Evolutionary conservation across 2,888 invertebrate species (phyloP).

Genomic region (Rutpela maculata): DNA sequence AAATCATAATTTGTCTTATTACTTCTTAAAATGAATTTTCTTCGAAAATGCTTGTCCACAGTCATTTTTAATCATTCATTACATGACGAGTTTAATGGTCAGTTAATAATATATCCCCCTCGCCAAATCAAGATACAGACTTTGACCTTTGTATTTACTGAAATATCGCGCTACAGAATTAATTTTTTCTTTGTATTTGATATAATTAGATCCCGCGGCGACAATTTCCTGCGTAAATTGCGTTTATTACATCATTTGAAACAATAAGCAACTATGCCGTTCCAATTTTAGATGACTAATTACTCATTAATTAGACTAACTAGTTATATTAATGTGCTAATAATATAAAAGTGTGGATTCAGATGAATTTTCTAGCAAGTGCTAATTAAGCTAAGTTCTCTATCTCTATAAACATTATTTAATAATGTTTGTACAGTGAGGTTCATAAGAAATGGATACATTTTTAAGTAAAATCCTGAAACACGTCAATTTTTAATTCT

Average conservation of each 20-base stretch:
- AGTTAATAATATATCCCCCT: not conserved
- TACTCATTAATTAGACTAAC: not conserved
- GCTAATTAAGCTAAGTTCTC: constrained; percentile 1
- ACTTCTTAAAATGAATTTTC: too few species aligned
- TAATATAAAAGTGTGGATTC: constrained; percentile 12
- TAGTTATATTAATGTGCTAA: not conserved
- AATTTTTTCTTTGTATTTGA: not conserved
- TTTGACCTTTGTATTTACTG: not conserved
- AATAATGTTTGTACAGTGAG: too few species aligned
- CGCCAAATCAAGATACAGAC: not conserved
- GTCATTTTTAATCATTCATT: too few species aligned
- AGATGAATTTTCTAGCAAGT: not conserved
- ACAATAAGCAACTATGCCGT: not conserved
- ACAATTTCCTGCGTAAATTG: not conserved
- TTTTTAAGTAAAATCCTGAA: too few species aligned
- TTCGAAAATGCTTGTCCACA: too few species aligned
- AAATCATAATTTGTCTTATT: too few species aligned
- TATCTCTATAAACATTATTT: not conserved
- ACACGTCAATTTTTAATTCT: too few species aligned
- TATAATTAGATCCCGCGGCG: not conserved
- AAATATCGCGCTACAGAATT: not conserved
- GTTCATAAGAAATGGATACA: too few species aligned
- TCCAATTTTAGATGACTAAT: constrained; percentile 3
- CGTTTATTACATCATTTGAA: not conserved
- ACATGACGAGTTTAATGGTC: too few species aligned